Percentiles rank a stretch among this genome's conserved stretches.
These are phyloP conservation scores for Grapholita molesta DNA, from an alignment of 1,140 invertebrate genomes.

Conservation along the genomic window DNA sequence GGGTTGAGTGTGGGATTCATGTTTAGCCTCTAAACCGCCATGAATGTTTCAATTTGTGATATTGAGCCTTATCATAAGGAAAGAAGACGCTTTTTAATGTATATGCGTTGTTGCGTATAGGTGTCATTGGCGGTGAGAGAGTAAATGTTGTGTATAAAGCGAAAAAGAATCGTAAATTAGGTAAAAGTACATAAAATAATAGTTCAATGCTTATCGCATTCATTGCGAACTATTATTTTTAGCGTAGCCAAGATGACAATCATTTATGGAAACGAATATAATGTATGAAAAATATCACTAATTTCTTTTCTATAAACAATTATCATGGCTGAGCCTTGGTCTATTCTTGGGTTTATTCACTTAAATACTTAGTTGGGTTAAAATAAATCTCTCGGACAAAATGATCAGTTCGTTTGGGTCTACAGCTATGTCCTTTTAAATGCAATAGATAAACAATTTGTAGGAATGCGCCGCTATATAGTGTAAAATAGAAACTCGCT, in stretches of 20 bases:
- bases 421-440: no score
- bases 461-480: neutral
- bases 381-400: neutral
- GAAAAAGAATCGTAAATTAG: slow-evolving; percentile 1
- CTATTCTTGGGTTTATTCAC: neutral
- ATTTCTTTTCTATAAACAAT: no score
- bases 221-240: neutral
- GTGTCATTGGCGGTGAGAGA: no score
- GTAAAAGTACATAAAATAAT: neutral
- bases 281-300: no score
- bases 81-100: no score
- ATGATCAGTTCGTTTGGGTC: neutral
- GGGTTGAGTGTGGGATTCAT: neutral
- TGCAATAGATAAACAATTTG: neutral
- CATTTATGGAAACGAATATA: no score
- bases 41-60: no score
- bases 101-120: no score
- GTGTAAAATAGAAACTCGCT: slow-evolving; percentile 27
- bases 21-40: no score
- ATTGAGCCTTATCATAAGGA: no score
- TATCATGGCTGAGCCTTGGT: no score
- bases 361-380: neutral
- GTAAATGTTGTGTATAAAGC: neutral
- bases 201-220: neutral
- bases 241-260: no score